phyloP scores from a whole-genome alignment of 2,888 invertebrate genomes.

The Phrixothrix hirtus region DNA sequence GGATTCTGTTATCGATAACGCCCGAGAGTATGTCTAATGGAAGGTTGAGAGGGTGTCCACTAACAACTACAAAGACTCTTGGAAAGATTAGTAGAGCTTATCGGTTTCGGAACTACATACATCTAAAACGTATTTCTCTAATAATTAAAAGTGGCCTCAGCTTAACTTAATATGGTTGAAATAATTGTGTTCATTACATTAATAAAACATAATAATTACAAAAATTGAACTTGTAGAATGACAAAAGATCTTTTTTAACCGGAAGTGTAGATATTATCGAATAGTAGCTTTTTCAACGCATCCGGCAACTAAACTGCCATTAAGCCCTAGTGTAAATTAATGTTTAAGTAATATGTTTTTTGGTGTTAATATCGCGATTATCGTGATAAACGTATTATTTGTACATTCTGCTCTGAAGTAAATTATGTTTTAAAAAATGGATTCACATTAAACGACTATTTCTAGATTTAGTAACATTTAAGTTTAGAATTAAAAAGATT shows the following conservation, averaged over 20 bases:
- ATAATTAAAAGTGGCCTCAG: slow-evolving; percentile 1
- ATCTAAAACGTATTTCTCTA: neutral
- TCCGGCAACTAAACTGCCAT: slow-evolving; percentile 33
- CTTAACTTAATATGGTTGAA: slow-evolving; percentile 1
- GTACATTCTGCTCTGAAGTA: neutral
- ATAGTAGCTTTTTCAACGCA: slow-evolving; percentile 28
- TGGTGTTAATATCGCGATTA: slow-evolving; percentile 31
- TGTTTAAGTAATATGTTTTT: slow-evolving; percentile 36
- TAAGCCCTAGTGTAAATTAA: slow-evolving; percentile 33
- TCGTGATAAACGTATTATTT: neutral
- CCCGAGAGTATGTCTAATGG: slow-evolving; percentile 15
- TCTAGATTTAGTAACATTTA: no score
- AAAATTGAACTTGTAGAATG: slow-evolving; percentile 9
- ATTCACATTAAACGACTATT: no score
- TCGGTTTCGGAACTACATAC: slow-evolving; percentile 36
- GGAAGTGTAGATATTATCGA: slow-evolving; percentile 33
- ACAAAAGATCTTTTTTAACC: slow-evolving; percentile 24
- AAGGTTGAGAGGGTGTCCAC: slow-evolving; percentile 30
- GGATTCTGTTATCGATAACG: slow-evolving; percentile 24
- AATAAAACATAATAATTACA: slow-evolving; percentile 10
- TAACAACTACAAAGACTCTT: slow-evolving; percentile 42
- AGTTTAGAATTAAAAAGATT: no score
- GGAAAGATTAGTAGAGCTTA: slow-evolving; percentile 42
- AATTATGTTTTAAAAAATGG: no score
- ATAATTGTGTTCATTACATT: slow-evolving; percentile 17